These are phyloP conservation scores for Papilio gigon DNA, from an alignment of 2,888 invertebrate genomes.

Conservation along the genomic window DNA sequence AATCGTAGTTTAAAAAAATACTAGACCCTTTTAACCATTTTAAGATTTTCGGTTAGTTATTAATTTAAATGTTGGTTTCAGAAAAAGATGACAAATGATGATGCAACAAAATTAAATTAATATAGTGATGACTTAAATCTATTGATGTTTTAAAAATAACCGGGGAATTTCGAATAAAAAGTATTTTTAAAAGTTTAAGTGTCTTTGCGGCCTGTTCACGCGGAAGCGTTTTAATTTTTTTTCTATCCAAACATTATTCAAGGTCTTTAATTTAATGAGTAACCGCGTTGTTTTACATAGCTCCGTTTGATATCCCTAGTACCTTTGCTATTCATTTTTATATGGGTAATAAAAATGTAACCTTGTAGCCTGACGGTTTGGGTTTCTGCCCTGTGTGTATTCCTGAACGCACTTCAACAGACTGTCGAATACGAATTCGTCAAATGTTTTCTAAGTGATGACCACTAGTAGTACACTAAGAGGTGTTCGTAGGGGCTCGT, in stretches of 20 bases:
- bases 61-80: no score
- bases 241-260: constrained; percentile 24
- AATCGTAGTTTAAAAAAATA: no score
- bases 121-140: neutral
- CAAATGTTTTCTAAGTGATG: no score
- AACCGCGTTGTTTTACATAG: constrained; percentile 22
- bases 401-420: neutral
- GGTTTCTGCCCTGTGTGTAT: constrained; percentile 1
- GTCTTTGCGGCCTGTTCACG: constrained; percentile 11
- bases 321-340: constrained; percentile 18
- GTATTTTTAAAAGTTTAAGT: constrained; percentile 24
- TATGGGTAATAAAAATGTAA: constrained; percentile 9
- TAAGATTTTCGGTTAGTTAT: neutral
- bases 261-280: constrained; percentile 24
- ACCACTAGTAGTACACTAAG: neutral
- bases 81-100: neutral
- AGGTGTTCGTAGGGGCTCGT: neutral
- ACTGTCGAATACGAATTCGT: neutral
- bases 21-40: no score
- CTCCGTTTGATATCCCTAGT: constrained; percentile 14
- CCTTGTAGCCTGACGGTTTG: neutral
- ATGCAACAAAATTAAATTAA: neutral
- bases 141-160: constrained; percentile 5
- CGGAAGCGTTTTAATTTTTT: constrained; percentile 29
- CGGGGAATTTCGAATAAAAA: constrained; percentile 3